These are phyloP conservation scores for Hyalella azteca DNA, from an alignment of 2,888 invertebrate genomes.

Conservation along the genomic window DNA sequence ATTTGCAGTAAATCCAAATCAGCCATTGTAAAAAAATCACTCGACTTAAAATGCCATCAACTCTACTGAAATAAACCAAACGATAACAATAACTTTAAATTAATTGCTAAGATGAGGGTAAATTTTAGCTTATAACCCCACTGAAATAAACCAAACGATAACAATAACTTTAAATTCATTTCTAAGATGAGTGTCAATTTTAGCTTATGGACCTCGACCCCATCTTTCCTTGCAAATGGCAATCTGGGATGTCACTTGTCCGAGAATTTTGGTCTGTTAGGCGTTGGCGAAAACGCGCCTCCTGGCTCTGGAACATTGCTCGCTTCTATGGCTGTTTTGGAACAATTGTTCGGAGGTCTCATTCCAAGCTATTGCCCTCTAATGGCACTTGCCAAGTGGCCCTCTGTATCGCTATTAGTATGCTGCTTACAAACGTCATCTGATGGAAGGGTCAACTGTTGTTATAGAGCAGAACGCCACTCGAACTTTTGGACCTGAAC, in stretches of 20 bases:
- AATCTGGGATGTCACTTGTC: neutral
- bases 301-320: constrained; percentile 9
- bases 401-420: constrained; percentile 28
- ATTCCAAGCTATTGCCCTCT: constrained; percentile 36
- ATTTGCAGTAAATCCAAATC: no score
- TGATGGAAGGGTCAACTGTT: constrained; percentile 32
- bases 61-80: no score
- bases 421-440: constrained; percentile 33
- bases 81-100: no score
- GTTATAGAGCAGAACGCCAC: constrained; percentile 15
- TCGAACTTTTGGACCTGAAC: no score
- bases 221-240: neutral
- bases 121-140: no score
- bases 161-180: no score
- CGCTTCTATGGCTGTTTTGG: constrained; percentile 26
- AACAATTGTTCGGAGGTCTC: constrained; percentile 34
- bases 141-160: no score
- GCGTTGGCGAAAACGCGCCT: constrained; percentile 18
- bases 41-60: no score
- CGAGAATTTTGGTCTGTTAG: constrained; percentile 4
- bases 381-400: constrained; percentile 36
- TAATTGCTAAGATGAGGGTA: no score
- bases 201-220: neutral
- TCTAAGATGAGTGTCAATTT: neutral
- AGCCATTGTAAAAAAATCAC: no score